phyloP scores from a whole-genome alignment of 2,113 vertebrate species.

The Engystomops pustulosus region DNA sequence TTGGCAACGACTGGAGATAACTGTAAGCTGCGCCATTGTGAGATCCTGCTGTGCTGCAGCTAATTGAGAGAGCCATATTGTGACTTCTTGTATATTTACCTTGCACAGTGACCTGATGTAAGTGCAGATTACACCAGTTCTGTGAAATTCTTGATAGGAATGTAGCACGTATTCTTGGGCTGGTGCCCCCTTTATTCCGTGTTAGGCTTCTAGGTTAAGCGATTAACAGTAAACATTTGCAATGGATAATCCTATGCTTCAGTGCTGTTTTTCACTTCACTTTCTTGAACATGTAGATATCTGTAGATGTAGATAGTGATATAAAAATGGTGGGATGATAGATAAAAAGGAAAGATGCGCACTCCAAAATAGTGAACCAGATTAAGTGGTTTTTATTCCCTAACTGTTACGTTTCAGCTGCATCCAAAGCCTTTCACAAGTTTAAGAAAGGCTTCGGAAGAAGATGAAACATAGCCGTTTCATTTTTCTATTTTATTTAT shows the following conservation, averaged over 20 bases:
- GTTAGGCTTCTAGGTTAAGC: background rate
- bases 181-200: background rate
- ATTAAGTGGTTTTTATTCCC: no score
- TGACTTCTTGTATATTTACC: conserved; percentile 18
- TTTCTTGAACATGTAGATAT: no score
- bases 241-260: background rate
- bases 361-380: no score
- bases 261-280: no score
- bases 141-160: conserved; percentile 3
- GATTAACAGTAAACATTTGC: background rate
- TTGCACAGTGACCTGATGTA: conserved; percentile 49
- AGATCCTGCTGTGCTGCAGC: conserved; percentile 43
- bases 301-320: no score
- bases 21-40: conserved; percentile 35
- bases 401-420: no score
- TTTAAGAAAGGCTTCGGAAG: no score
- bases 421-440: no score
- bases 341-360: no score
- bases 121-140: conserved; percentile 31
- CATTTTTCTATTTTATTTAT: no score
- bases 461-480: no score
- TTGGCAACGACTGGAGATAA: conserved; percentile 44
- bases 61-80: conserved; percentile 45
- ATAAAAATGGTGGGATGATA: no score
- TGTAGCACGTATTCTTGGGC: background rate